These are phyloP conservation scores for Equus przewalskii DNA, from an alignment of 2,113 vertebrate species.

Conservation along the genomic window DNA sequence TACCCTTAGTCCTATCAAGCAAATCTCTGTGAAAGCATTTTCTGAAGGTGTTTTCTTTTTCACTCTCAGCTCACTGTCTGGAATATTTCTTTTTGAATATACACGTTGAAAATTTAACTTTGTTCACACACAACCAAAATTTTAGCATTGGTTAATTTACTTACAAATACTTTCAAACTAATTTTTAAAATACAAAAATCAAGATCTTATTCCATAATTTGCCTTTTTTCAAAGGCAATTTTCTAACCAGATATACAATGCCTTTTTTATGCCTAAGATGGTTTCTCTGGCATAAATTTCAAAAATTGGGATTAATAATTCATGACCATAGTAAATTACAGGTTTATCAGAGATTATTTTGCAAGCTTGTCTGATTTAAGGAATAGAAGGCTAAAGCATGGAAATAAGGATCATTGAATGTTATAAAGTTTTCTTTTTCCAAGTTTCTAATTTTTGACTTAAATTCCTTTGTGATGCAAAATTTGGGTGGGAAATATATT, in stretches of 20 bases:
- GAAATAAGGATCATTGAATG: slow-evolving; percentile 12
- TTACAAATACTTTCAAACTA: neutral
- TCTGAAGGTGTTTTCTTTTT: slow-evolving; percentile 69
- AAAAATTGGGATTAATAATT: slow-evolving; percentile 61
- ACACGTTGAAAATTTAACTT: slow-evolving; percentile 67
- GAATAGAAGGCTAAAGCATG: slow-evolving; percentile 2
- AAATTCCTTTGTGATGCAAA: neutral
- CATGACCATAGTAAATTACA: neutral
- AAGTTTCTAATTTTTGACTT: neutral
- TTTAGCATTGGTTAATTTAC: slow-evolving; percentile 54
- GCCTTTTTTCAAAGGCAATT: neutral
- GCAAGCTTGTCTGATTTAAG: neutral
- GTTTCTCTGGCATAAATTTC: slow-evolving; percentile 52
- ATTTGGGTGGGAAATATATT: neutral
- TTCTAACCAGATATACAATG: neutral
- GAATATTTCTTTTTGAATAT: slow-evolving; percentile 76
- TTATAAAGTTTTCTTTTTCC: neutral
- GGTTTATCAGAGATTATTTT: neutral
- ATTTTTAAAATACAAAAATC: slow-evolving; percentile 41
- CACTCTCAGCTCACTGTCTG: slow-evolving; percentile 64
- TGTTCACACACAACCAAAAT: slow-evolving; percentile 42
- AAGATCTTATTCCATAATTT: slow-evolving; percentile 13
- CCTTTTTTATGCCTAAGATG: neutral
- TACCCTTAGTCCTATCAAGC: slow-evolving; percentile 78
- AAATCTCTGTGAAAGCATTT: slow-evolving; percentile 78